Evolutionary conservation across 2,888 invertebrate species (phyloP).

Genomic region (Agrochola lota): DNA sequence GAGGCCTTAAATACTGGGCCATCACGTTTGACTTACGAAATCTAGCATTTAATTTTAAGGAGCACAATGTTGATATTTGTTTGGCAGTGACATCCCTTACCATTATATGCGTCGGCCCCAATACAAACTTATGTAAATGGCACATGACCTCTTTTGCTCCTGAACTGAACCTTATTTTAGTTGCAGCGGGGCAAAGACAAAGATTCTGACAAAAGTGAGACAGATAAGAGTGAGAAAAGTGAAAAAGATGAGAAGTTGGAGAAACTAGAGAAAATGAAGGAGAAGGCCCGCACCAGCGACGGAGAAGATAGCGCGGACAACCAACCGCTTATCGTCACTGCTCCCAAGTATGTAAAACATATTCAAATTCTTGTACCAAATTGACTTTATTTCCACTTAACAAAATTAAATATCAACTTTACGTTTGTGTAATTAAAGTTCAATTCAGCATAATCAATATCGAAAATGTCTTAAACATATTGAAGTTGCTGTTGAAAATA

Average conservation of each 20-base stretch:
- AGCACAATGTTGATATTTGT: neutral
- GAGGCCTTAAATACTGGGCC: neutral
- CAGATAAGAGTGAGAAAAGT: slow-evolving; percentile 85
- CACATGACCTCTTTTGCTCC: slow-evolving; percentile 19
- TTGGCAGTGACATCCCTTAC: neutral
- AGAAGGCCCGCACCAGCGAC: slow-evolving; percentile 83
- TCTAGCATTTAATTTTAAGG: neutral
- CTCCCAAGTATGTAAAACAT: slow-evolving; percentile 81
- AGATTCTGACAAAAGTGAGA: slow-evolving; percentile 87
- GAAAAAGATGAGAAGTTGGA: slow-evolving; percentile 84
- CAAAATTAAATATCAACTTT: neutral
- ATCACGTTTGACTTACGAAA: neutral
- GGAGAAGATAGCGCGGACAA: slow-evolving; percentile 89
- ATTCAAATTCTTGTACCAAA: neutral
- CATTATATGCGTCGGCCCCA: neutral
- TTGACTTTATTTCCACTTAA: neutral
- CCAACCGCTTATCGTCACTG: slow-evolving; percentile 83
- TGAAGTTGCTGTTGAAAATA: neutral
- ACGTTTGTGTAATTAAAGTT: neutral
- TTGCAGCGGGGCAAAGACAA: slow-evolving; percentile 83
- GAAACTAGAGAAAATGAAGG: slow-evolving; percentile 81
- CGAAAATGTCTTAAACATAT: neutral
- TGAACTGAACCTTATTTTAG: slow-evolving; percentile 55
- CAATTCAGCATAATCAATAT: neutral
- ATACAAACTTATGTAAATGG: neutral